Conservation (phyloP, 2,797 vertebrate species). For the Muscicapa comitata region DNA sequence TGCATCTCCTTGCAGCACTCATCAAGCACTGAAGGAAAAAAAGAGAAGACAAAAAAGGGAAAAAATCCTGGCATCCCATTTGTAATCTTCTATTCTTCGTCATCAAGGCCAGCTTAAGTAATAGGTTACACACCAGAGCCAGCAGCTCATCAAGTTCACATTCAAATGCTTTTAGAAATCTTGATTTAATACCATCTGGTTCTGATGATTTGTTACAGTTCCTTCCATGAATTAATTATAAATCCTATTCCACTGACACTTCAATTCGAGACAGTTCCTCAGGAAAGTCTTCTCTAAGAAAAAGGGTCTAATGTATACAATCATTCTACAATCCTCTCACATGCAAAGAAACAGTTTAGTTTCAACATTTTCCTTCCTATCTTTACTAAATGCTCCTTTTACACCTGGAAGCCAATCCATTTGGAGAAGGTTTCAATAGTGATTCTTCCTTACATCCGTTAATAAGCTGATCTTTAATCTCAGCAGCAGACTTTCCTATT, state of each 20-base stretch:
- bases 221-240: constrained; percentile 62
- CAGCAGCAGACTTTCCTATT: background rate
- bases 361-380: background rate
- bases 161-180: constrained; percentile 58
- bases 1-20: background rate
- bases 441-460: background rate
- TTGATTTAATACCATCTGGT: constrained; percentile 59
- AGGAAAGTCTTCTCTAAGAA: constrained; percentile 1
- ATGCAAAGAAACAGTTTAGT: background rate
- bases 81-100: constrained; percentile 3
- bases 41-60: background rate
- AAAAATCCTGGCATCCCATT: background rate
- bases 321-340: background rate
- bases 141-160: constrained; percentile 40
- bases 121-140: constrained; percentile 56
- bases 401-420: background rate
- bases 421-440: background rate
- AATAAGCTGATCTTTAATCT: background rate
- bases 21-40: background rate
- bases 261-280: constrained; percentile 52
- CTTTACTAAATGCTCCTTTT: background rate
- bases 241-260: constrained; percentile 50
- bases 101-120: constrained; percentile 35
- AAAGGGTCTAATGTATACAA: background rate
- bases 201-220: constrained; percentile 48